These are phyloP conservation scores for Heliconius charithonia DNA, from an alignment of 2,888 invertebrate species.

Conservation along the genomic window DNA sequence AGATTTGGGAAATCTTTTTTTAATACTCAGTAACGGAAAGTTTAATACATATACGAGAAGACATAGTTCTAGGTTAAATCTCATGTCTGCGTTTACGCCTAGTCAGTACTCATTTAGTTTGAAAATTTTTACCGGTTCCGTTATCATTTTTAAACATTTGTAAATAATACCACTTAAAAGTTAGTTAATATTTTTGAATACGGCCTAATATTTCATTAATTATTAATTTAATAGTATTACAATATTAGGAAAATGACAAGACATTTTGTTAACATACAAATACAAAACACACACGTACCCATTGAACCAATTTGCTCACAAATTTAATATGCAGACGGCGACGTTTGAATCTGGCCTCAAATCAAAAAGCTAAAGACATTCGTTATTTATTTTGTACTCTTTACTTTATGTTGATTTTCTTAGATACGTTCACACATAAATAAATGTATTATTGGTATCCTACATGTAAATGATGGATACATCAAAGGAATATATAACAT, in stretches of 20 bases:
- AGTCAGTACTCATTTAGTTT: too few species aligned
- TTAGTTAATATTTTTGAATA: not conserved
- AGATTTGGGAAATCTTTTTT: too few species aligned
- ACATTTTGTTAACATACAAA: not conserved
- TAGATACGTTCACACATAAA: not conserved
- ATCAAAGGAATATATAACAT: too few species aligned
- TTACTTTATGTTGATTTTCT: slow-evolving; percentile 8
- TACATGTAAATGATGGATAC: too few species aligned
- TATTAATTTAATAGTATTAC: not conserved
- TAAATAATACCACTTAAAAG: not conserved
- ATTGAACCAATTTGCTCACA: slow-evolving; percentile 4
- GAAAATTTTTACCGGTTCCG: too few species aligned
- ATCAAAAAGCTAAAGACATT: slow-evolving; percentile 26
- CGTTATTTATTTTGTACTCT: slow-evolving; percentile 8
- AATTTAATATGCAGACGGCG: slow-evolving; percentile 30
- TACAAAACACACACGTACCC: not conserved
- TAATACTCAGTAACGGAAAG: too few species aligned
- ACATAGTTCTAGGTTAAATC: too few species aligned
- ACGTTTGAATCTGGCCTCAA: slow-evolving; percentile 27
- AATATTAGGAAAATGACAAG: not conserved
- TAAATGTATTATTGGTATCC: too few species aligned
- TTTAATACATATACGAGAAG: too few species aligned
- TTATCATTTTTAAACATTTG: not conserved
- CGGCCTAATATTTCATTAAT: not conserved
- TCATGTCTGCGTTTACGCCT: too few species aligned